Conservation (phyloP, 2,888 invertebrate genomes). For the Macroteleia sp. region DNA sequence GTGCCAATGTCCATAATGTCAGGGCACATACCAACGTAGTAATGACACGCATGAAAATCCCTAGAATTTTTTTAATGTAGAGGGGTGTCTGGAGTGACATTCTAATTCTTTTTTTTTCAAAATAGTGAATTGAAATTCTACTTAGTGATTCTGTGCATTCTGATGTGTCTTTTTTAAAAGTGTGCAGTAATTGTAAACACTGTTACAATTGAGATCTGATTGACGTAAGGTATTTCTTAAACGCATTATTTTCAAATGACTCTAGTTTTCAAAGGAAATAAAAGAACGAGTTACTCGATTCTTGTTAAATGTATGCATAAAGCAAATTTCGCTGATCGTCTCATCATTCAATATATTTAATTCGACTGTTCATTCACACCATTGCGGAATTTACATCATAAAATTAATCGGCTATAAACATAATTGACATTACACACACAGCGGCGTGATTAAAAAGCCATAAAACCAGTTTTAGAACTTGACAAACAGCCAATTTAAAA, state of each 20-base stretch:
- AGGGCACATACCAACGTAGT: too few species aligned
- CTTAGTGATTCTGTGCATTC: too few species aligned
- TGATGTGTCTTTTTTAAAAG: too few species aligned
- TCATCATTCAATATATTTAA: conserved; percentile 51
- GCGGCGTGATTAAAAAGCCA: conserved; percentile 62
- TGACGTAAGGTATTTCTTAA: conserved; percentile 6
- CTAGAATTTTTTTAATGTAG: too few species aligned
- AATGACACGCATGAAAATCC: too few species aligned
- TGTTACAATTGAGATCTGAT: background rate
- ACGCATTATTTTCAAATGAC: conserved; percentile 18
- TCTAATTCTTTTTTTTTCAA: too few species aligned
- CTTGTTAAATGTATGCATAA: conserved; percentile 22
- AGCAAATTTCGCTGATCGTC: conserved; percentile 27
- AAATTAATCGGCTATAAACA: conserved; percentile 67
- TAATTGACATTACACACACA: conserved; percentile 64
- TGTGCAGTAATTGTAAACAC: too few species aligned
- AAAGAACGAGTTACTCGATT: conserved; percentile 1
- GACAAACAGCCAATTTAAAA: conserved; percentile 64
- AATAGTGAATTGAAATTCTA: too few species aligned
- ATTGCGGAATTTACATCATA: conserved; percentile 59
- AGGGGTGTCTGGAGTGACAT: too few species aligned
- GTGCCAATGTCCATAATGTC: too few species aligned
- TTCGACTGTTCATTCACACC: conserved; percentile 57
- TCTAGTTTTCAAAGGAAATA: conserved; percentile 11
- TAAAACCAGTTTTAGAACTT: conserved; percentile 64